Evolutionary conservation across 2,113 vertebrate species (phyloP).

Genomic region (Nesogale talazaci): DNA sequence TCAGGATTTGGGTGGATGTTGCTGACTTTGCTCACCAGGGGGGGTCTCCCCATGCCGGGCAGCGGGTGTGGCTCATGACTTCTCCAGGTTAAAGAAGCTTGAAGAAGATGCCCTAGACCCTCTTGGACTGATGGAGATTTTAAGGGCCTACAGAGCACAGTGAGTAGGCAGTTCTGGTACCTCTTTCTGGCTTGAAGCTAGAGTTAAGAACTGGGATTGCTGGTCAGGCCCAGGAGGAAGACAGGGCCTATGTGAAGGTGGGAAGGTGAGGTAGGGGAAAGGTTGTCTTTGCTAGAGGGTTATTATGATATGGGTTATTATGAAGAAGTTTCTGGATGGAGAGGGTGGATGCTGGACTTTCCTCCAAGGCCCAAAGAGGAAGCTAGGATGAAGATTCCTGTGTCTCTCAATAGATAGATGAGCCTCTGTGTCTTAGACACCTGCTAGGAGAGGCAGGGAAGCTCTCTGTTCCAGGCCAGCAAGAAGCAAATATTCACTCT

Average conservation of each 20-base stretch:
- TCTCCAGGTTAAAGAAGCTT: not conserved
- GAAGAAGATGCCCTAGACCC: not conserved
- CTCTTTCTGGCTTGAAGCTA: not conserved
- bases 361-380: not conserved
- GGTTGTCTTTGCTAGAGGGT: not conserved
- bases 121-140: not conserved
- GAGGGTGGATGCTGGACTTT: not conserved
- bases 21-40: not conserved
- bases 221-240: not conserved
- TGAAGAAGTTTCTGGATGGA: not conserved
- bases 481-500: not conserved
- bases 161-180: not conserved
- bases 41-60: accelerated
- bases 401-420: not conserved
- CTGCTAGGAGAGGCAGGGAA: not conserved
- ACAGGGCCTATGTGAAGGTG: too few relatives aligned
- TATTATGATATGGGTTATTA: not conserved
- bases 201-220: not conserved
- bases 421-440: not conserved
- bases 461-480: not conserved
- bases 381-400: not conserved
- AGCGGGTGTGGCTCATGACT: not conserved
- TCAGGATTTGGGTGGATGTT: not conserved
- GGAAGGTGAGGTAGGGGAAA: too few relatives aligned
- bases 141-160: not conserved